Evolutionary conservation across 2,888 invertebrate genomes (phyloP).

Genomic region (Pachydiplax longipennis): DNA sequence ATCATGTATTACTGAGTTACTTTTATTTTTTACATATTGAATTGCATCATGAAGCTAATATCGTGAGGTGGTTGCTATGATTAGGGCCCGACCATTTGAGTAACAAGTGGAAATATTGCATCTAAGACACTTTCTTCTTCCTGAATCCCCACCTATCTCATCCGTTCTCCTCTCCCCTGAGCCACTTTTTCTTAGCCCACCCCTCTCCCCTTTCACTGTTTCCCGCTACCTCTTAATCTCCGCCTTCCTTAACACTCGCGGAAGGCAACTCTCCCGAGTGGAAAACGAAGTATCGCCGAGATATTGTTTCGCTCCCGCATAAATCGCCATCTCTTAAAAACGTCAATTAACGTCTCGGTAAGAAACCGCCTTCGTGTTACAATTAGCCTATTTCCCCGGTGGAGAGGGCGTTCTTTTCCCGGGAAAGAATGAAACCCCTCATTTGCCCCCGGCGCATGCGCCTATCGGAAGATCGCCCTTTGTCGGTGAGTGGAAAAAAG

Average conservation of each 20-base stretch:
- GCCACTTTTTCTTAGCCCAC: neutral
- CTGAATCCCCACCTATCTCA: no score
- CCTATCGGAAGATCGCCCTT: neutral
- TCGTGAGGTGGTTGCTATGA: no score
- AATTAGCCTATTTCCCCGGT: slow-evolving; percentile 20
- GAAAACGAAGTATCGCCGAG: neutral
- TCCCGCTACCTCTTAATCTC: slow-evolving; percentile 19
- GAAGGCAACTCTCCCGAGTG: neutral
- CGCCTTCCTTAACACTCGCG: slow-evolving; percentile 10
- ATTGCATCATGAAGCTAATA: no score
- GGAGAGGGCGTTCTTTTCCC: neutral
- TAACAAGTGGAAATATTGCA: no score
- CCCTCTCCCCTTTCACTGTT: neutral
- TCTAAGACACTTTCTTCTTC: no score
- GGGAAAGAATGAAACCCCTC: neutral
- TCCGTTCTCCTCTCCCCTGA: no score
- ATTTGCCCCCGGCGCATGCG: slow-evolving; percentile 7
- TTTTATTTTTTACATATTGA: no score
- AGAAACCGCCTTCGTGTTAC: slow-evolving; percentile 36
- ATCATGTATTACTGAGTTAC: no score
- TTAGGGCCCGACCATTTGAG: no score
- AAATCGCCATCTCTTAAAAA: slow-evolving; percentile 38
- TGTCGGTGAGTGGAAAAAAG: neutral
- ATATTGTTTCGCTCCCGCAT: slow-evolving; percentile 15
- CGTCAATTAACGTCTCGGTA: slow-evolving; percentile 34